Percentiles rank a stretch among this genome's conserved stretches.
Conservation (phyloP, 2,797 vertebrate genomes). For the Anniella stebbinsi region DNA sequence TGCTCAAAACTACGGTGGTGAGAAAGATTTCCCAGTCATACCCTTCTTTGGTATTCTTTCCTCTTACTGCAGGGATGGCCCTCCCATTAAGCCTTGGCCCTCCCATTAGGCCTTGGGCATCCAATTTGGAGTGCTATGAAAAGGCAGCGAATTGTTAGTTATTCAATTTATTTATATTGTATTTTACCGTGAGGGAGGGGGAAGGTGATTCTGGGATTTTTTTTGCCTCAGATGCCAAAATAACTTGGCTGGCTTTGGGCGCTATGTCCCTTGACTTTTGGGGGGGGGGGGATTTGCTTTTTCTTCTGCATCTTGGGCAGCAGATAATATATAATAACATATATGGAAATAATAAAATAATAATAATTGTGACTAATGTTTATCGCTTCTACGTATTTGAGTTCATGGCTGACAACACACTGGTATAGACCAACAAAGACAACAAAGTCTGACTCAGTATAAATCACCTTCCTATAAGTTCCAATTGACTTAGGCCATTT, state of each 20-base stretch:
- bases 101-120: too few species aligned
- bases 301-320: too few species aligned
- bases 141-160: background rate
- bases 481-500: too few species aligned
- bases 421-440: too few species aligned
- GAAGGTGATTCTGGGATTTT: background rate
- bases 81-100: background rate
- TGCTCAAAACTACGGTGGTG: background rate
- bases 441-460: too few species aligned
- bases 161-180: background rate
- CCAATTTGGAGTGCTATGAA: background rate
- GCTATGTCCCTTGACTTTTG: too few species aligned
- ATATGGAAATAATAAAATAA: too few species aligned
- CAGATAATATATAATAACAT: too few species aligned
- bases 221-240: background rate
- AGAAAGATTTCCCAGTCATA: too few species aligned
- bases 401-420: background rate
- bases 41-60: background rate
- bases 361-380: background rate
- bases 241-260: background rate
- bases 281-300: too few species aligned
- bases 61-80: background rate
- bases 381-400: background rate
- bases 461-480: too few species aligned
- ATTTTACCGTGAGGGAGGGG: background rate